These are phyloP conservation scores for Pseudomyrmex pallidus DNA, from an alignment of 1,140 invertebrate genomes.

Conservation along the genomic window DNA sequence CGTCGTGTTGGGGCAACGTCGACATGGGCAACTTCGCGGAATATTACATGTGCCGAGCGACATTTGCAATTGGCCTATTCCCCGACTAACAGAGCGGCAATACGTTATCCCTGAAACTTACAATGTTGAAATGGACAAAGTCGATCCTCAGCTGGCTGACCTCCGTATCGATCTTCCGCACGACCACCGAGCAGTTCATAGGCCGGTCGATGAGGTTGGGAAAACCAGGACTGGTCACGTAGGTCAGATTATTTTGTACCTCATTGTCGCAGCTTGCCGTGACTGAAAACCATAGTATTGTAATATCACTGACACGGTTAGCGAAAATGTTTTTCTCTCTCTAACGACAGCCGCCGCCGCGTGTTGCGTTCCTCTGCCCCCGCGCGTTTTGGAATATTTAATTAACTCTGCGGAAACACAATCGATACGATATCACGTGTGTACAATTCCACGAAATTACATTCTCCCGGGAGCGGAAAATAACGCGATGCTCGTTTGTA, in stretches of 20 bases:
- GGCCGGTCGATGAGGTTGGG: slow-evolving; percentile 89
- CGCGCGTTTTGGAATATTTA: slow-evolving; percentile 26
- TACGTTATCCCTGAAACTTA: slow-evolving; percentile 82
- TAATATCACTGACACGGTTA: slow-evolving; percentile 35
- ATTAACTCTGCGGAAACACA: neutral
- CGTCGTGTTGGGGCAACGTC: slow-evolving; percentile 16
- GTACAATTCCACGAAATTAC: neutral
- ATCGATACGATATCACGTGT: neutral
- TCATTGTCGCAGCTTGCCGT: slow-evolving; percentile 91
- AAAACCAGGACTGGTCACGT: slow-evolving; percentile 93
- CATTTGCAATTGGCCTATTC: slow-evolving; percentile 8
- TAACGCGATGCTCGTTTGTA: no score
- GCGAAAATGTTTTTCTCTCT: neutral
- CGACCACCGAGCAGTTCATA: slow-evolving; percentile 88
- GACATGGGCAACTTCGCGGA: slow-evolving; percentile 26
- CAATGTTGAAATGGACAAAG: slow-evolving; percentile 92
- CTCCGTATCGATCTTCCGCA: slow-evolving; percentile 90
- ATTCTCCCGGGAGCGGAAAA: no score
- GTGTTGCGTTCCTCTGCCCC: neutral
- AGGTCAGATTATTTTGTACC: slow-evolving; percentile 93
- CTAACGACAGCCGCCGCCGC: neutral
- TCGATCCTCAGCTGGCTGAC: slow-evolving; percentile 92
- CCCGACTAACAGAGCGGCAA: slow-evolving; percentile 11
- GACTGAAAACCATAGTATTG: slow-evolving; percentile 85
- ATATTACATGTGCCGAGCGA: slow-evolving; percentile 33